Evolutionary conservation across 2,888 invertebrate genomes (phyloP).

Genomic region (Microdon myrmicae): DNA sequence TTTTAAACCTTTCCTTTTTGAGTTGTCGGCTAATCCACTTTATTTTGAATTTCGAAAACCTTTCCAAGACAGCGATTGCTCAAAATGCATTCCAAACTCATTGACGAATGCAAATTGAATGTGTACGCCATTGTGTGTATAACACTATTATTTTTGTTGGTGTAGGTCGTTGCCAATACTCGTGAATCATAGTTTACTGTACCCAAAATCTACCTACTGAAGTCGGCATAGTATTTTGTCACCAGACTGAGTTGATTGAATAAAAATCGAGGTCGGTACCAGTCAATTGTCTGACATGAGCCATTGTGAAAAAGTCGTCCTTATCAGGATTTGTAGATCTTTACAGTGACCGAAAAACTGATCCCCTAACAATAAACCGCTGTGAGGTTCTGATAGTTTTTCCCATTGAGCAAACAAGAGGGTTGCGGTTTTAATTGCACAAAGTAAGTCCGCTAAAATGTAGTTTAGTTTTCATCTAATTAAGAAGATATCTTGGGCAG

Average conservation of each 20-base stretch:
- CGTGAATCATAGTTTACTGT: too few relatives aligned
- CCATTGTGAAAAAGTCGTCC: conserved; percentile 37
- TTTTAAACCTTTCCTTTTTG: too few relatives aligned
- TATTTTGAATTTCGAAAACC: too few relatives aligned
- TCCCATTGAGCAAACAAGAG: conserved; percentile 17
- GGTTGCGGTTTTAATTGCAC: conserved; percentile 50
- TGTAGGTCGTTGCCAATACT: too few relatives aligned
- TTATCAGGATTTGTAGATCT: conserved; percentile 45
- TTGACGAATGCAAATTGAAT: too few relatives aligned
- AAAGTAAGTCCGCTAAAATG: conserved; percentile 49
- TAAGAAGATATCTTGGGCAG: conserved; percentile 47
- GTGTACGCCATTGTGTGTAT: too few relatives aligned
- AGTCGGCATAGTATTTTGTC: conserved; percentile 31
- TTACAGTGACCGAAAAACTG: conserved; percentile 20
- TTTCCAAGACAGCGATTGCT: too few relatives aligned
- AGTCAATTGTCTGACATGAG: conserved; percentile 43
- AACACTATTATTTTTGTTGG: too few relatives aligned
- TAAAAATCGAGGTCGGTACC: conserved; percentile 36
- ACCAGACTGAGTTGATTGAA: conserved; percentile 39
- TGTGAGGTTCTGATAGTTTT: conserved; percentile 24
- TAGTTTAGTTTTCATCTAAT: conserved; percentile 36
- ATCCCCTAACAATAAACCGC: conserved; percentile 38
- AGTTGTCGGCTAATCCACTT: too few relatives aligned
- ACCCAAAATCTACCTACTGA: conserved; percentile 44
- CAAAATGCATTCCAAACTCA: too few relatives aligned